Percentiles rank a stretch among this genome's conserved stretches.
Conservation (phyloP, 2,888 invertebrate genomes). For the Mallateleia sp. region DNA sequence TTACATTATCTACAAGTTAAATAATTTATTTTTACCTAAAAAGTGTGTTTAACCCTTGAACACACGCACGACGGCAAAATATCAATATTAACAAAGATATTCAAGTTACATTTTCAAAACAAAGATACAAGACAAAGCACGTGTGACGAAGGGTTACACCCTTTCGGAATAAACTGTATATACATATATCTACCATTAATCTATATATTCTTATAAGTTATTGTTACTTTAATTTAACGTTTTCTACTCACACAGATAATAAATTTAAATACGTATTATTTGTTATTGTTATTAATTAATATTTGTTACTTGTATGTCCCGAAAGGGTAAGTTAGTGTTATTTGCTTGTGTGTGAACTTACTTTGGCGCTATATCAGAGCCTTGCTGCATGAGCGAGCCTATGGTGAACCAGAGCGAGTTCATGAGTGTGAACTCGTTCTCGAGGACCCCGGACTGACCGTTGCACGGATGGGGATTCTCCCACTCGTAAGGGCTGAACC, state of each 20-base stretch:
- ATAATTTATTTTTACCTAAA: too few relatives aligned
- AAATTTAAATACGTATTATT: too few relatives aligned
- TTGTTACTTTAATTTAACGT: not conserved
- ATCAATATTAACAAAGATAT: not conserved
- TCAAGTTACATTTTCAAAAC: too few relatives aligned
- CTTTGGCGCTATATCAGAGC: slow-evolving; percentile 97
- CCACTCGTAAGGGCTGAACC: slow-evolving; percentile 96
- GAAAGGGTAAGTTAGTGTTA: slow-evolving; percentile 55
- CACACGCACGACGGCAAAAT: not conserved
- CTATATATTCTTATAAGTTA: too few relatives aligned
- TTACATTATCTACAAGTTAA: too few relatives aligned
- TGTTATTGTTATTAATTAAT: not conserved
- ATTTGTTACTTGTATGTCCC: slow-evolving; percentile 18
- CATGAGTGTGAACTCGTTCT: slow-evolving; percentile 97
- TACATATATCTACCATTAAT: too few relatives aligned
- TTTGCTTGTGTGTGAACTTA: slow-evolving; percentile 90
- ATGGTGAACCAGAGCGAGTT: slow-evolving; percentile 99
- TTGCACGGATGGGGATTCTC: slow-evolving; percentile 96
- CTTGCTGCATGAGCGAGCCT: slow-evolving; percentile 97
- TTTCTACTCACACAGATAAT: too few relatives aligned
- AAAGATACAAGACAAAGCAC: too few relatives aligned
- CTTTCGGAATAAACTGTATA: slow-evolving; percentile 38
- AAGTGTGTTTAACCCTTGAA: too few relatives aligned
- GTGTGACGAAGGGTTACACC: too few relatives aligned
- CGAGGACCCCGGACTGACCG: slow-evolving; percentile 95